Conservation (phyloP, 2,888 invertebrate species). For the Oasisia sp. region DNA sequence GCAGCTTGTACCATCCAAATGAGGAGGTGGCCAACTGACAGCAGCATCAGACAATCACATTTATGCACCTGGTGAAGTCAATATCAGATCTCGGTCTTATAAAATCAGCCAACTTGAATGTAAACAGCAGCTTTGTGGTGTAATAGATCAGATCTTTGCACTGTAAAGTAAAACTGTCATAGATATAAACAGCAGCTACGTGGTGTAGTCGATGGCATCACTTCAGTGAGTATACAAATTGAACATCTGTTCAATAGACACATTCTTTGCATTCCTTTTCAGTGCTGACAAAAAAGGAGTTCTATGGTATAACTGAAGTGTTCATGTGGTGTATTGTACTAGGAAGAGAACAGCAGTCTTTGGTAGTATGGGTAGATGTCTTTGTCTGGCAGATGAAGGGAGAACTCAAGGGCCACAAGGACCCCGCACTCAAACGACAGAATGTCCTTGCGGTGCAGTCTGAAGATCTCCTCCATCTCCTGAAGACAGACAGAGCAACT, state of each 20-base stretch:
- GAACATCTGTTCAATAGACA: neutral
- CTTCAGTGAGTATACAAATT: neutral
- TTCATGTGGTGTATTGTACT: neutral
- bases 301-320: neutral
- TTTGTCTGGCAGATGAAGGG: conserved; percentile 88
- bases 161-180: neutral
- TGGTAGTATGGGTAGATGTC: conserved; percentile 96
- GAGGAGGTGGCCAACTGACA: neutral
- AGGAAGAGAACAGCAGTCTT: conserved; percentile 83
- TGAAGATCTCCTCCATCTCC: conserved; percentile 90
- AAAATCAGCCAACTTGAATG: neutral
- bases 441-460: conserved; percentile 89
- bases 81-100: neutral
- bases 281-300: neutral
- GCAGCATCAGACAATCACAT: neutral
- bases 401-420: conserved; percentile 92
- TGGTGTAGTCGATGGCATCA: neutral
- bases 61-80: neutral
- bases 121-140: neutral
- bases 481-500: conserved; percentile 61
- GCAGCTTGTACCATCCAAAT: neutral
- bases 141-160: neutral
- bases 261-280: neutral
- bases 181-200: neutral
- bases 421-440: conserved; percentile 93